Conservation (phyloP, 2,888 invertebrate species). For the Patella pellucida region DNA sequence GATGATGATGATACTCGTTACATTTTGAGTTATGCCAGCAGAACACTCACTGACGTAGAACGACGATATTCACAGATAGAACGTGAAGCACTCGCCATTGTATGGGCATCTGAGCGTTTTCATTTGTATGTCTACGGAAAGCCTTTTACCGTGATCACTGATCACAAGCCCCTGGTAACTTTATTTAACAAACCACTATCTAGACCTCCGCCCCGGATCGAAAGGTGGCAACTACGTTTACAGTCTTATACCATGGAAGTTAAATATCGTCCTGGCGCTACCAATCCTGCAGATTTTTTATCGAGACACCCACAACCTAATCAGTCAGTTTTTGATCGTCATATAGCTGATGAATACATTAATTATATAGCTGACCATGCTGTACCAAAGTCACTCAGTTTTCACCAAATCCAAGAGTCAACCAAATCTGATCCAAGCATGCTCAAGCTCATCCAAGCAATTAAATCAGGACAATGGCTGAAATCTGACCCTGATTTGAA, state of each 20-base stretch:
- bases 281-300: slow-evolving; percentile 44
- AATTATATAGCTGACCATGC: slow-evolving; percentile 27
- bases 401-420: too few relatives aligned
- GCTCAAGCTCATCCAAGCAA: slow-evolving; percentile 30
- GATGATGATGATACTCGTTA: slow-evolving; percentile 31
- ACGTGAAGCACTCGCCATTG: slow-evolving; percentile 47
- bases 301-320: slow-evolving; percentile 36
- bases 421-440: slow-evolving; percentile 24
- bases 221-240: slow-evolving; percentile 37
- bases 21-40: slow-evolving; percentile 42
- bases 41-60: slow-evolving; percentile 42
- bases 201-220: slow-evolving; percentile 33
- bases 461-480: slow-evolving; percentile 28
- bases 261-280: slow-evolving; percentile 38
- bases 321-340: slow-evolving; percentile 22
- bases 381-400: slow-evolving; percentile 35
- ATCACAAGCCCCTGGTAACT: slow-evolving; percentile 54
- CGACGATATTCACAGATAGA: slow-evolving; percentile 51
- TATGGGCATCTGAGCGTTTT: slow-evolving; percentile 54
- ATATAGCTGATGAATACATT: slow-evolving; percentile 14
- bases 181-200: slow-evolving; percentile 48
- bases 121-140: slow-evolving; percentile 51
- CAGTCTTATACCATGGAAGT: slow-evolving; percentile 34
- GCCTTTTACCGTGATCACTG: slow-evolving; percentile 45
- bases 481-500: too few relatives aligned